Evolutionary conservation across 2,888 invertebrate genomes (phyloP), one percentile per base, ranked within the genome.

Genomic region (Callimorpha dominula): DNA sequence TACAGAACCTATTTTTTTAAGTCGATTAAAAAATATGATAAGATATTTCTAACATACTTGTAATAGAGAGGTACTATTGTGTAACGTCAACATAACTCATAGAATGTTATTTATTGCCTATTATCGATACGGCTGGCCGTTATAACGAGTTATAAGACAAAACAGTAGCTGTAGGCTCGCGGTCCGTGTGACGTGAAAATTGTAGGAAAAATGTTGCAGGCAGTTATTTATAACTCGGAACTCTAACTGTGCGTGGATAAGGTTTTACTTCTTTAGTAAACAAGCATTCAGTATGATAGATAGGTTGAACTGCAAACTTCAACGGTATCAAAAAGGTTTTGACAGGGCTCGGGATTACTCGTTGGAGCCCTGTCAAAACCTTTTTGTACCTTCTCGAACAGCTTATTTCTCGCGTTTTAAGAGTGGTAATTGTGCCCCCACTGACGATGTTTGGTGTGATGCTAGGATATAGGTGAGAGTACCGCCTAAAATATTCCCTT

Each of bases 101-200:
- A 78, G 72, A 70, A 76, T 76, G 68, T 68, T 46, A 85, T 85
- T 91, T 92, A 92, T 90, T 85, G 89, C 75, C 89, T 85, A 91
- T 89, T 90, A 91, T 90, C 83, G 82, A 80, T 81, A 78, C 50
- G 46, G 14, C 31, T 43, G 40, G 46, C 46, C 65, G 70, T 65
- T 64, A 68, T 60, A 73, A 73, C 69, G 66, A 66, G 69, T 65
- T 64, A 57, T 52, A 50, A 68, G 20, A 88, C 46, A 83, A 86
- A 90, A 93, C 92, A 82, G 93, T 92, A 92, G 93, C 93, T 89
- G 70, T 78, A 69, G 89, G 92, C 90, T 78, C 84, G 71, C 78
- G 82, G 82, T 82, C 71, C 54, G 72, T 74, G 73, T 88, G 91
- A 91, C 90, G 85, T 81, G 88, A 87, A 91, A 90, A 91, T 92